Conservation (phyloP, 2,113 vertebrate species). For the Amphiprion percula region DNA sequence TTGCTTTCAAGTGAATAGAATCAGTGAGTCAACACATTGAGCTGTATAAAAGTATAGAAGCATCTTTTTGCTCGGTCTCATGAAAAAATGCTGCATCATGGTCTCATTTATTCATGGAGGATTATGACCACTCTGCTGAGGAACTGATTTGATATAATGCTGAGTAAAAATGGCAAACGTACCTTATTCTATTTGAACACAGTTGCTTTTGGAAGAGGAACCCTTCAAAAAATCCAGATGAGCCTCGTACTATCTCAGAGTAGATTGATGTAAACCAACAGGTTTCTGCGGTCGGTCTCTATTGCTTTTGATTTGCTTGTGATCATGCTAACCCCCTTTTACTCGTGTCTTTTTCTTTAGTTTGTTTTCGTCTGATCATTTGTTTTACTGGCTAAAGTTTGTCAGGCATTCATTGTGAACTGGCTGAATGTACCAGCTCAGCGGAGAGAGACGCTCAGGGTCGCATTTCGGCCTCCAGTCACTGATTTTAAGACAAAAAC, state of each 20-base stretch:
- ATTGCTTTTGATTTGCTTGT: conserved; percentile 76
- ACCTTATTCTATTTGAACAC: neutral
- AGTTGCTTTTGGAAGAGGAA: conserved; percentile 42
- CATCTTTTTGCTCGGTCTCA: neutral
- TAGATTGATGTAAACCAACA: conserved; percentile 61
- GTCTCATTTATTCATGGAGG: conserved; percentile 65
- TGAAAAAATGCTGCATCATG: conserved; percentile 7
- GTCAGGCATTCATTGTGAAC: conserved; percentile 78
- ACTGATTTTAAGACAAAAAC: neutral
- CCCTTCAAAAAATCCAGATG: conserved; percentile 59
- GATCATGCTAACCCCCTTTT: conserved; percentile 75
- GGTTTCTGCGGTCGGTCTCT: conserved; percentile 64
- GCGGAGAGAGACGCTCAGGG: conserved; percentile 66
- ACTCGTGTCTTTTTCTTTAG: conserved; percentile 56
- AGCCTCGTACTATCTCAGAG: conserved; percentile 52
- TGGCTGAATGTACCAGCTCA: conserved; percentile 76
- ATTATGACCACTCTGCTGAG: neutral
- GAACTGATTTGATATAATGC: conserved; percentile 6
- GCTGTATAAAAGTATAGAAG: neutral
- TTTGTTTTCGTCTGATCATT: conserved; percentile 73
- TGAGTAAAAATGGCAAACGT: conserved; percentile 22
- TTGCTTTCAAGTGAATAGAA: too few species aligned
- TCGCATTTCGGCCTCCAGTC: neutral
- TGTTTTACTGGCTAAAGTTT: conserved; percentile 70
- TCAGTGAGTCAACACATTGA: neutral